These are phyloP conservation scores for Hirundichthys speculiger DNA, from an alignment of 2,113 vertebrate genomes.

Conservation along the genomic window DNA sequence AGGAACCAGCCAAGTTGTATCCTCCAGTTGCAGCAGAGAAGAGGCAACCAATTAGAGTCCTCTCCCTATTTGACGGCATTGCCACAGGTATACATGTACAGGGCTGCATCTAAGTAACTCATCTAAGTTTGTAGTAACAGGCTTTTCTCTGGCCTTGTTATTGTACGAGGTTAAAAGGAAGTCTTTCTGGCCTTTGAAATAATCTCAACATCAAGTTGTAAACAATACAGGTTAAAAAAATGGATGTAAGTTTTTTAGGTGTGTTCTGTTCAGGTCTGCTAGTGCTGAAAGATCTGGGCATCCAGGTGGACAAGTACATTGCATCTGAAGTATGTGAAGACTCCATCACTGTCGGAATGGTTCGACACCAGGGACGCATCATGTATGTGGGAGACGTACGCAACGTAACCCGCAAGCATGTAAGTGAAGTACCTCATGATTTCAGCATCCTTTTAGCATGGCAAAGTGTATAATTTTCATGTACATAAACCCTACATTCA, in stretches of 20 bases:
- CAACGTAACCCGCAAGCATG: slow-evolving; percentile 94
- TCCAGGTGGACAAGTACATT: slow-evolving; percentile 95
- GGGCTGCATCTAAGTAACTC: background rate
- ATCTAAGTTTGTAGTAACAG: background rate
- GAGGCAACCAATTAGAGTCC: slow-evolving; percentile 94
- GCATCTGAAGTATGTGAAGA: slow-evolving; percentile 98
- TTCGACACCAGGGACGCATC: slow-evolving; percentile 95
- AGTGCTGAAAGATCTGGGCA: slow-evolving; percentile 97
- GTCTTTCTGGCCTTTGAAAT: no score
- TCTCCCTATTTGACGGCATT: slow-evolving; percentile 96
- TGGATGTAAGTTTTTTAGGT: background rate
- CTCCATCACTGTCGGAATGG: slow-evolving; percentile 98
- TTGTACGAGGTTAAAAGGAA: background rate
- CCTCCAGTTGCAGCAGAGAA: slow-evolving; percentile 92
- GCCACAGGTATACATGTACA: slow-evolving; percentile 86
- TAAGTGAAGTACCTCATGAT: slow-evolving; percentile 77
- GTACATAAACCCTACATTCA: no score
- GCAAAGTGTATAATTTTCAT: background rate
- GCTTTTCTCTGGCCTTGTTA: background rate
- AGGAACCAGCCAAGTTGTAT: slow-evolving; percentile 94
- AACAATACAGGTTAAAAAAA: background rate
- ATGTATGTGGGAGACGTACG: slow-evolving; percentile 97
- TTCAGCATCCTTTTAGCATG: background rate
- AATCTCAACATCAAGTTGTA: no score
- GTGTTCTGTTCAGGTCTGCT: slow-evolving; percentile 84